These are phyloP conservation scores for Anastrepha ludens DNA, from an alignment of 1,140 invertebrate genomes.

Conservation along the genomic window DNA sequence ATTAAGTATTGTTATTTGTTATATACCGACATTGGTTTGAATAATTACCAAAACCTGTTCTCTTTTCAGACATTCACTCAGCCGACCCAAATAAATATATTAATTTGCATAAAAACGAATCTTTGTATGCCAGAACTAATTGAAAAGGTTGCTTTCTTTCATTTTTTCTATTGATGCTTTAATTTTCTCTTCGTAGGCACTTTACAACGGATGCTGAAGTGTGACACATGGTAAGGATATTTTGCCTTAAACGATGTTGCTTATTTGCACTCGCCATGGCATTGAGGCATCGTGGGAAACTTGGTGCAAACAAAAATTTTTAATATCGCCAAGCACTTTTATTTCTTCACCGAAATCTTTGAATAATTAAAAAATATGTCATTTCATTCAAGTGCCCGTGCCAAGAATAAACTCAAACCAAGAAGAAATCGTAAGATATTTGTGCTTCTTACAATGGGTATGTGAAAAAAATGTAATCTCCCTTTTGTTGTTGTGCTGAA, in stretches of 20 bases:
- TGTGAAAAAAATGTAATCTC: neutral
- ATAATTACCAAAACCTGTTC: constrained; percentile 15
- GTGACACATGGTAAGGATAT: constrained; percentile 39
- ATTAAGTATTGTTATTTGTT: neutral
- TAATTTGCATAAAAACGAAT: constrained; percentile 52
- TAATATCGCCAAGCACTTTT: constrained; percentile 11
- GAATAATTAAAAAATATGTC: constrained; percentile 51
- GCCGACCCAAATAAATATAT: constrained; percentile 34
- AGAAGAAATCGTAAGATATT: constrained; percentile 34
- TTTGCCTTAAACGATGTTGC: constrained; percentile 12
- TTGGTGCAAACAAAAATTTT: neutral
- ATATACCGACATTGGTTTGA: neutral
- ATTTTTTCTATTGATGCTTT: constrained; percentile 5
- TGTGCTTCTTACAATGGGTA: neutral
- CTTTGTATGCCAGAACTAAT: constrained; percentile 47
- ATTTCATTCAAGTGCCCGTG: constrained; percentile 37
- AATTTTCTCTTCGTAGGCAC: neutral
- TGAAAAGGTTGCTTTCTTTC: constrained; percentile 44
- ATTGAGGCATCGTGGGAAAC: constrained; percentile 19
- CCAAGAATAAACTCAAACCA: constrained; percentile 29
- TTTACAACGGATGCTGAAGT: constrained; percentile 21
- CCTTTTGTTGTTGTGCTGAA: constrained; percentile 15
- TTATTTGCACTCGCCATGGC: neutral
- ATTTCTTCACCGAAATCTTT: neutral
- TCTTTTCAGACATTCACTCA: neutral